Evolutionary conservation across 2,888 invertebrate genomes (phyloP).

Genomic region (Lithophane ornitopus): DNA sequence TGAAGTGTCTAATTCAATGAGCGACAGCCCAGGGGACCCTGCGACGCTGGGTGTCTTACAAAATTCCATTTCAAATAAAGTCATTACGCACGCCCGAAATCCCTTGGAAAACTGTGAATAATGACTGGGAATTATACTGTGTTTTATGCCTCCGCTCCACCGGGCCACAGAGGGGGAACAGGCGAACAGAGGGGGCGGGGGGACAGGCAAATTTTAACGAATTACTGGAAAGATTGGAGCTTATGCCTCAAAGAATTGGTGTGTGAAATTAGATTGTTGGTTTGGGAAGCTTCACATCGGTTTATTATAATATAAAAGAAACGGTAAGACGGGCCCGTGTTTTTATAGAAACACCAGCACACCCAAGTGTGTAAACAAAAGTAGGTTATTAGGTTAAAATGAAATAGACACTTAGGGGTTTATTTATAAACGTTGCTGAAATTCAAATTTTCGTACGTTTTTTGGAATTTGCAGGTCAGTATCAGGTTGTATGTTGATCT

Average conservation of each 20-base stretch:
- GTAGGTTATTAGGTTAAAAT: constrained; percentile 21
- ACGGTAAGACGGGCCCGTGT: constrained; percentile 31
- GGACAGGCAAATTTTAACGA: constrained; percentile 78
- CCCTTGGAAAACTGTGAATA: constrained; percentile 82
- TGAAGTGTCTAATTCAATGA: constrained; percentile 64
- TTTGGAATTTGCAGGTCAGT: no score
- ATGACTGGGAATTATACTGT: constrained; percentile 83
- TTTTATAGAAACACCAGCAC: constrained; percentile 19
- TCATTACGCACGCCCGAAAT: constrained; percentile 78
- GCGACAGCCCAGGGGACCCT: constrained; percentile 37
- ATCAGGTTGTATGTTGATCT: no score
- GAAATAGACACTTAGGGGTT: constrained; percentile 3
- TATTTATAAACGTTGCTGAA: no score
- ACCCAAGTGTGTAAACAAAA: neutral
- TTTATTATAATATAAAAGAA: constrained; percentile 64
- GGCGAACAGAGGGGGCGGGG: constrained; percentile 38
- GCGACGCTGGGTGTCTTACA: constrained; percentile 70
- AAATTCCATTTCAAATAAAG: constrained; percentile 82
- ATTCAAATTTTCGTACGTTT: no score
- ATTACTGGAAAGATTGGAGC: constrained; percentile 80
- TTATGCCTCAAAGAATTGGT: constrained; percentile 77
- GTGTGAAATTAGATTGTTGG: constrained; percentile 83
- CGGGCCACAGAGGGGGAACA: constrained; percentile 31
- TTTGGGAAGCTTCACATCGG: constrained; percentile 66
- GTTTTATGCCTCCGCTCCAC: constrained; percentile 77